phyloP scores from a whole-genome alignment of 1,140 invertebrate genomes.

The Whitmania pigra region DNA sequence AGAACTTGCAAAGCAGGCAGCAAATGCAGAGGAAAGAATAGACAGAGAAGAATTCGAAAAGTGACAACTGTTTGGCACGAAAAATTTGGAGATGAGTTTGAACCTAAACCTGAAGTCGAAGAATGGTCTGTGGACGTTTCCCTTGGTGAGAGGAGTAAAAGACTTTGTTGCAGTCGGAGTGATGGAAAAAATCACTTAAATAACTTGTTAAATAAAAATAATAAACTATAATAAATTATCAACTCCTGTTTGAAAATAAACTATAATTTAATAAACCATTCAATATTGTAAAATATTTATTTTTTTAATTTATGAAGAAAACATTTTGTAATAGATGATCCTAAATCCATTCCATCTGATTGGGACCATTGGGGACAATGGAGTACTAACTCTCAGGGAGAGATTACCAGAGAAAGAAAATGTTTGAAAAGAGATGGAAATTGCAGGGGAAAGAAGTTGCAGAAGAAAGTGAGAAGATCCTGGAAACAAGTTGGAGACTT shows the following conservation, averaged over 20 bases:
- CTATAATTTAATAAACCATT: no score
- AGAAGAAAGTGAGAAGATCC: background rate
- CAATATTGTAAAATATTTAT: no score
- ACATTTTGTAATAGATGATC: background rate
- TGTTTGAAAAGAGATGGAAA: background rate
- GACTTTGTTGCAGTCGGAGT: no score
- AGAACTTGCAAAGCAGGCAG: background rate
- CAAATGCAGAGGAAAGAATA: conserved; percentile 3
- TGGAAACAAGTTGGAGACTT: background rate
- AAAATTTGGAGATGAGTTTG: no score
- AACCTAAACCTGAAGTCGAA: no score
- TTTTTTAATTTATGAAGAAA: no score
- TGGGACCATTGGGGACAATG: conserved; percentile 7
- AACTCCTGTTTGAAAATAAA: no score
- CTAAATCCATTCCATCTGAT: background rate
- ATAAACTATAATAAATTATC: no score
- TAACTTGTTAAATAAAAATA: no score
- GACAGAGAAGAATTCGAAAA: conserved; percentile 3
- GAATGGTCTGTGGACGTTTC: no score
- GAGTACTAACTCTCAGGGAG: background rate
- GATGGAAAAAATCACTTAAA: no score
- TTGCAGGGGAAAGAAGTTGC: background rate
- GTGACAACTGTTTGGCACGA: background rate
- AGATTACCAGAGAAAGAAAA: background rate
- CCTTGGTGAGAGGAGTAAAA: no score